Base-by-base conservation (phyloP, 2,888 invertebrate genomes). In the Lasius platythorax region DNA sequence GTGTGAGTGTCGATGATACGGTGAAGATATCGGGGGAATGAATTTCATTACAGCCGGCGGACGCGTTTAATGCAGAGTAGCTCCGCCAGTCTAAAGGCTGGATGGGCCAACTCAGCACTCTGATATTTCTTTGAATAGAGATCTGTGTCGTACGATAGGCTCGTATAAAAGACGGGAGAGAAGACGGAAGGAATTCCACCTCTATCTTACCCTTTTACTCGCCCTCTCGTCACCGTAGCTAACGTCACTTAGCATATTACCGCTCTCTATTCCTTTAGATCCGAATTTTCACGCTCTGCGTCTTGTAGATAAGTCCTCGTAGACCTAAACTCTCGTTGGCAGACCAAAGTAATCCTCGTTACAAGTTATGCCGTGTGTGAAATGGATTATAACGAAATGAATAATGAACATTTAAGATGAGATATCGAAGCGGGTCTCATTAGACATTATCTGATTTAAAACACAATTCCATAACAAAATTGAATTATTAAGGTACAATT, bases 91-190 rank as follows among this genome's bases (percentile, higher is more conserved):
- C 68, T 88, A 87, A 83, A 85, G 88, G 87, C 76, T 83, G 88
- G 83, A 85, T 86, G 82, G 89, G 90, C 92, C 89, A 92, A 91
- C 92, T 93, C 93, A 91, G 93, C 93, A 92, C 92, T 91, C 92
- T 90, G 91, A 92, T 91, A 93, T 93, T 93, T 92, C 92, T 93
- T 93, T 93, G 93, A 94, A 94, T 93, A 93, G 91, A 94, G 94
- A 94, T 94, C 93, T 92, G 91, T 93, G 94, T 87, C 93, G 91
- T 74, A 90, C 89, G 94, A 94, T 94, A 93, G 88, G 86, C 85
- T 63, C 33, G 66, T 66, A 85, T 82, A 85, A 89, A 89, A 87
- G 89, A 81, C 61, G 85, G 73, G 68, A 75, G 40, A 64, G 83
- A 85, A 67, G 83, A 85, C 84, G 83, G 74, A 87, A 83, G 84